Conservation (phyloP, 2,113 vertebrate genomes). For the Hyaena hyaena region DNA sequence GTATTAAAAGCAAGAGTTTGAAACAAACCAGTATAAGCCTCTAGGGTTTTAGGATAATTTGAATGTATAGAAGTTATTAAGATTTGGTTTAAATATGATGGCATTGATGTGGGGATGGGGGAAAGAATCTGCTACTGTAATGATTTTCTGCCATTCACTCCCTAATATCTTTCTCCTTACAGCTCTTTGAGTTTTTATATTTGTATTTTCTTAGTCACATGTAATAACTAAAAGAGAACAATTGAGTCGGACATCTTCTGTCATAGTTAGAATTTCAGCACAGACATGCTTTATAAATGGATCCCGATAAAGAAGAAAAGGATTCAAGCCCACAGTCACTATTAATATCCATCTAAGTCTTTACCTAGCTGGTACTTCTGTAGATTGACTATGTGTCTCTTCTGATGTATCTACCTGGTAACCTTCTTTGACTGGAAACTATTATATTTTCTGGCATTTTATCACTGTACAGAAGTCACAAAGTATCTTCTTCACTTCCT, state of each 20-base stretch:
- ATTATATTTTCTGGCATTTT: slow-evolving; percentile 49
- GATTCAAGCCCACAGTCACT: slow-evolving; percentile 44
- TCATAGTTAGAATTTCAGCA: slow-evolving; percentile 51
- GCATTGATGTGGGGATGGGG: not conserved
- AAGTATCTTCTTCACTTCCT: not conserved
- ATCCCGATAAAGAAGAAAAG: not conserved
- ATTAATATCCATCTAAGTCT: slow-evolving; percentile 45
- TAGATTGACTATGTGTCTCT: slow-evolving; percentile 64
- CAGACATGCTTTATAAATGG: slow-evolving; percentile 50
- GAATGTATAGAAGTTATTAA: not conserved
- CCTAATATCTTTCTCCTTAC: not conserved
- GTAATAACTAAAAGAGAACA: slow-evolving; percentile 39
- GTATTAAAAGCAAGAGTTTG: not conserved
- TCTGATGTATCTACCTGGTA: slow-evolving; percentile 47
- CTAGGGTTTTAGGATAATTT: not conserved
- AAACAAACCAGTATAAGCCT: not conserved
- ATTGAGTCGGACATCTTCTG: slow-evolving; percentile 54
- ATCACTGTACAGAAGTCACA: slow-evolving; percentile 10
- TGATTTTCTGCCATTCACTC: slow-evolving; percentile 49
- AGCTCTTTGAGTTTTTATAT: slow-evolving; percentile 7
- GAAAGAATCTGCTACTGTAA: not conserved
- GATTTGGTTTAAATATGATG: not conserved
- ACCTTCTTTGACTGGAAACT: slow-evolving; percentile 14
- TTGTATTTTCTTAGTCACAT: slow-evolving; percentile 55
- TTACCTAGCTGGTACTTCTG: not conserved